Conservation (phyloP, 2,888 invertebrate genomes). For the Pollenia labialis region DNA sequence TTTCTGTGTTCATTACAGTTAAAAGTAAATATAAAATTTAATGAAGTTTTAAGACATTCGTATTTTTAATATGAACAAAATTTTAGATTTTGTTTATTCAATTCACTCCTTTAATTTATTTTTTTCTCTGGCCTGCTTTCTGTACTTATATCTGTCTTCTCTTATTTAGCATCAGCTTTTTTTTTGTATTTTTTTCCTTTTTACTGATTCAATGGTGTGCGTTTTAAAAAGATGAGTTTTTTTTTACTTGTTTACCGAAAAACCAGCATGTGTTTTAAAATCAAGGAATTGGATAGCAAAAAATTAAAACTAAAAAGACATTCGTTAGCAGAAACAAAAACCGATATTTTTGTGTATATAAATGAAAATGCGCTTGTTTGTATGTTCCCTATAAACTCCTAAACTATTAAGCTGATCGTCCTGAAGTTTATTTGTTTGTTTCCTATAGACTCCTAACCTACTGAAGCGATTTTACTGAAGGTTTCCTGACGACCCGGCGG, state of each 20-base stretch:
- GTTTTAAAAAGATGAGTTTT: slow-evolving; percentile 34
- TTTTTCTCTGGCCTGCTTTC: neutral
- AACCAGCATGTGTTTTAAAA: slow-evolving; percentile 54
- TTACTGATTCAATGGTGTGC: slow-evolving; percentile 25
- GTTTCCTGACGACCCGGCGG: too few relatives aligned
- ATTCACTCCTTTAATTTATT: slow-evolving; percentile 37
- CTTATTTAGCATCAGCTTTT: neutral
- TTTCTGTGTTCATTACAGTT: too few relatives aligned
- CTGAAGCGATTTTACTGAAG: too few relatives aligned
- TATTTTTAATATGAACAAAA: too few relatives aligned
- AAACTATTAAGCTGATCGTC: too few relatives aligned
- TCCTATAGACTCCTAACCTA: too few relatives aligned
- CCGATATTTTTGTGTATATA: too few relatives aligned
- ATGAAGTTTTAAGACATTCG: too few relatives aligned
- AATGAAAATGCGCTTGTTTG: too few relatives aligned
- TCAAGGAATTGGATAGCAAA: slow-evolving; percentile 10
- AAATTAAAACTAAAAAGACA: slow-evolving; percentile 47
- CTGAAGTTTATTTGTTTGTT: too few relatives aligned
- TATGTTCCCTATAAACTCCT: too few relatives aligned
- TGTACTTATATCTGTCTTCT: slow-evolving; percentile 1
- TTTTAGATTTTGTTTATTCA: neutral
- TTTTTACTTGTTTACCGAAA: slow-evolving; percentile 2
- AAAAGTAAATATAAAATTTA: too few relatives aligned
- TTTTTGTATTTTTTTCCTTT: neutral
- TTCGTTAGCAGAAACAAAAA: slow-evolving; percentile 1